Conservation (phyloP, 2,113 vertebrate genomes). For the Neoarius graeffei region DNA sequence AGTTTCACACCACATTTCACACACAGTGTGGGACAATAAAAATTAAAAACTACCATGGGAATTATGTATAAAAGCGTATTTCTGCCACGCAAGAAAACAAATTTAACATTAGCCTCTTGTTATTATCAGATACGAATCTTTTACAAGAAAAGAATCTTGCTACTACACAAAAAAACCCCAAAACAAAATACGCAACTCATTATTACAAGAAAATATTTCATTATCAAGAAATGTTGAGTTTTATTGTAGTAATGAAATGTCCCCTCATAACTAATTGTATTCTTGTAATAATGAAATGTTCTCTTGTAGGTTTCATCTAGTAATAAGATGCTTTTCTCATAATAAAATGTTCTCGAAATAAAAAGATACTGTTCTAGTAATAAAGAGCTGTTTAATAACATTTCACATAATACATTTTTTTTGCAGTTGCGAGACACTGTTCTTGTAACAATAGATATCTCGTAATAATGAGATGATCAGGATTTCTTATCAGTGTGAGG, state of each 20-base stretch:
- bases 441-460: neutral
- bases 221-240: neutral
- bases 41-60: neutral
- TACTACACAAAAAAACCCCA: too few relatives aligned
- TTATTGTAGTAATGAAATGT: too few relatives aligned
- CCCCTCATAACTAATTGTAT: too few relatives aligned
- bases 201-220: neutral
- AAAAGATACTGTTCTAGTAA: too few relatives aligned
- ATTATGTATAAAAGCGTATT: neutral
- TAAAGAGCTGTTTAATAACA: too few relatives aligned
- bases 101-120: neutral
- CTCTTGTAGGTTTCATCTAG: too few relatives aligned
- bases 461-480: neutral
- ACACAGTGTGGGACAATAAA: neutral
- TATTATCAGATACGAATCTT: neutral
- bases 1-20: neutral
- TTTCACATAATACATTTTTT: neutral
- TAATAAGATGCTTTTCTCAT: too few relatives aligned
- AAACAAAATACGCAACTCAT: neutral
- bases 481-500: neutral
- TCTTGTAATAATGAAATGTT: too few relatives aligned
- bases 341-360: too few relatives aligned
- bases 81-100: neutral
- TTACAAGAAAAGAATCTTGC: neutral
- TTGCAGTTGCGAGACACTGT: neutral